Base-by-base conservation (phyloP, 2,797 vertebrate genomes). In the Vespertilio murinus region DNA sequence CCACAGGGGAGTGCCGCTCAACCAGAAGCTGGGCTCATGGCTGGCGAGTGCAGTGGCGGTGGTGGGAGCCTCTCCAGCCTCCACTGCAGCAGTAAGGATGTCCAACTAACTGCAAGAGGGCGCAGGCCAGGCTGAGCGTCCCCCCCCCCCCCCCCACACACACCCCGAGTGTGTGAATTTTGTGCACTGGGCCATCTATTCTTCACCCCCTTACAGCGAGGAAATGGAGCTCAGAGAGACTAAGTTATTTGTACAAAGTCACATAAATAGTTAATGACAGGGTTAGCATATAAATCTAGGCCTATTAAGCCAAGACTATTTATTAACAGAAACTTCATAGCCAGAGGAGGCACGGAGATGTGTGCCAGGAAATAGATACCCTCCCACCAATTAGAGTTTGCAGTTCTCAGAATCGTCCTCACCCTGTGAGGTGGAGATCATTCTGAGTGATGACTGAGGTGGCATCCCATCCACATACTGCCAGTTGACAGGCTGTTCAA, bases 161-260 rank as follows among this genome's bases (percentile, higher is more conserved):
- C 9, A 23, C 54, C 9, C 9, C 0, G 25, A 28, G 25, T 59
- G 28, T 61, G 30, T 11, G 12, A 61, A 61, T 61, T 61, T 61
- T 12, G 1, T 30, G 28, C 28, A 61, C 12, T 13, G 2, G 59
- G 59, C 59, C 70, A 78, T 80, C 8, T 49, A 38, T 33, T 69
- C 61, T 93, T 90, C 42, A 69, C 6, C 54, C 28, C 25, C 81
- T 91, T 40, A 64, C 7, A 81, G 61, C 47, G 79, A 88, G 82
- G 52, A 94, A 94, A 89, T 81, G 52, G 70, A 92, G 8, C 49
- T 91, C 45, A 95, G 16, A 78, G 69, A 90, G 49, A 18, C 8
- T 81, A 78, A 73, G 40, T 42, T 17, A 89, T 88, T 93, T 91
- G 12, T 42, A 61, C 71, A 56, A 79, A 82, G 54, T 90, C 22